A percentile compares a stretch with the other conserved stretches of the same genome.
These are phyloP conservation scores for Cottoperca gobio DNA, from an alignment of 2,797 vertebrate genomes.

Conservation along the genomic window DNA sequence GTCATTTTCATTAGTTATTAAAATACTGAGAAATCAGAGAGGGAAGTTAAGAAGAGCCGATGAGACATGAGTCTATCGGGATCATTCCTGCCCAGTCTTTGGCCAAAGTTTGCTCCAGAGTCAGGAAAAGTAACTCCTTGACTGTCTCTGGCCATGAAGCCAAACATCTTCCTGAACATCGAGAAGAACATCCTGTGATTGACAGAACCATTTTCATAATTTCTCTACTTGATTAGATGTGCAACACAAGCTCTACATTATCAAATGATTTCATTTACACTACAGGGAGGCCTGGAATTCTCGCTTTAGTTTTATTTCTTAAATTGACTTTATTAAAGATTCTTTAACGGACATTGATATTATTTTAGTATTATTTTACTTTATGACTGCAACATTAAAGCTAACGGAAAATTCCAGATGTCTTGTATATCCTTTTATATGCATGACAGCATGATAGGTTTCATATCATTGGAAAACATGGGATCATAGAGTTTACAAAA, in stretches of 20 bases:
- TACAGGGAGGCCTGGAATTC: not conserved
- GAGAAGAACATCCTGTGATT: not conserved
- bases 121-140: not conserved
- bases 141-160: not conserved
- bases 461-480: not conserved
- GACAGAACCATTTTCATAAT: not conserved
- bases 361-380: no score
- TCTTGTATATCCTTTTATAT: not conserved
- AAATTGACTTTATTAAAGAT: not conserved
- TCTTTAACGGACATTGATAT: not conserved
- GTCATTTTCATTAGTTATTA: slow-evolving; percentile 1
- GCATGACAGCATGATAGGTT: not conserved
- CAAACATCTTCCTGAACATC: not conserved
- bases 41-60: not conserved
- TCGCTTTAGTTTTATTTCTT: not conserved
- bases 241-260: not conserved
- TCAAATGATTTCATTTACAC: not conserved
- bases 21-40: slow-evolving; percentile 19
- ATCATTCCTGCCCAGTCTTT: not conserved
- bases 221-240: not conserved
- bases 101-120: not conserved
- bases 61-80: slow-evolving; percentile 13
- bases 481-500: not conserved
- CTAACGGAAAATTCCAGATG: not conserved
- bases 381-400: not conserved